A percentile compares a stretch with the other conserved stretches of the same genome.
These are phyloP conservation scores for Cynopterus sphinx DNA, from an alignment of 2,797 vertebrate genomes.

Conservation along the genomic window DNA sequence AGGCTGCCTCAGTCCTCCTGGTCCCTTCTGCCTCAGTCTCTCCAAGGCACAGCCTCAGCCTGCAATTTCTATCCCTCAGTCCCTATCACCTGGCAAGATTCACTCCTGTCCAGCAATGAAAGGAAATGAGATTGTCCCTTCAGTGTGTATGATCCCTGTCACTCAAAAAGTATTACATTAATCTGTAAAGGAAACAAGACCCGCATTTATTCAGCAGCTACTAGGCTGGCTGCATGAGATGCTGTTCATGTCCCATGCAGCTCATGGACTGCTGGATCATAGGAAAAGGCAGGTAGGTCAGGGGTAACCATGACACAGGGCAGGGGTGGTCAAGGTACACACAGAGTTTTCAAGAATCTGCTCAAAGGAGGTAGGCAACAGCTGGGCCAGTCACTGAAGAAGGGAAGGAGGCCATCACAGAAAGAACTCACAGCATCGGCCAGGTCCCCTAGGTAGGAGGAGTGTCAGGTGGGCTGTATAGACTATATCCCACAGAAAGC, in stretches of 20 bases:
- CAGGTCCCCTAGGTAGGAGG: neutral
- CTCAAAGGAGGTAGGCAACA: neutral
- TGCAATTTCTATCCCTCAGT: neutral
- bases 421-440: neutral
- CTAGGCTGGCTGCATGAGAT: neutral
- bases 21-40: neutral
- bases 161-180: neutral
- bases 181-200: neutral
- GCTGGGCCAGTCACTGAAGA: neutral
- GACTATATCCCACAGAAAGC: neutral
- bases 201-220: neutral
- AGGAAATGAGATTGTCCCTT: neutral
- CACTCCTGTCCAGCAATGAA: neutral
- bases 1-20: no score
- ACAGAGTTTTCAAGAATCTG: neutral
- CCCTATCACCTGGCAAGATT: neutral
- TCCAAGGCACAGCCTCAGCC: neutral
- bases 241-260: neutral
- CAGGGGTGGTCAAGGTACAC: neutral
- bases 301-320: neutral
- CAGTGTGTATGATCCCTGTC: neutral
- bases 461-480: neutral
- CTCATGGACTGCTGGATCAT: rapidly evolving
- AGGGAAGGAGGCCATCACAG: neutral
- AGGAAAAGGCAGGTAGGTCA: neutral